A percentile compares a stretch with the other conserved stretches of the same genome.
phyloP scores from a whole-genome alignment of 2,888 invertebrate species.

The Caenorhabditis japonica region DNA sequence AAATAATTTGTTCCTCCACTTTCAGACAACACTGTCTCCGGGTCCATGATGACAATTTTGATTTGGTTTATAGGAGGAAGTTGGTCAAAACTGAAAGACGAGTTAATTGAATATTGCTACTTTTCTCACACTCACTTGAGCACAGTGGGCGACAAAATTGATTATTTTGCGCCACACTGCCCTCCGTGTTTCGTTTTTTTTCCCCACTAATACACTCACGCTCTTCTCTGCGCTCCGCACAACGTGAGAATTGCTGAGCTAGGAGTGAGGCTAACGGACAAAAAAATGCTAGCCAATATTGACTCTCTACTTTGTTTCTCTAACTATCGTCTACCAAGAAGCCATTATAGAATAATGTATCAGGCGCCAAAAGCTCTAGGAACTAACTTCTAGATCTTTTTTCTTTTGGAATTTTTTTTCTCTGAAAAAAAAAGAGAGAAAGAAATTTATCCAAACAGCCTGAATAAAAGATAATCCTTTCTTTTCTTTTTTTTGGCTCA shows the following conservation, averaged over 20 bases:
- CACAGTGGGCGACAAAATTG: conserved; percentile 26
- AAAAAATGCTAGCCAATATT: conserved; percentile 36
- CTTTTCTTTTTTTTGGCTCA: too few relatives aligned
- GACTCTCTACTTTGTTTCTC: conserved; percentile 31
- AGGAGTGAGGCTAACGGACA: conserved; percentile 7
- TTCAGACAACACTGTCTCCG: conserved; percentile 20
- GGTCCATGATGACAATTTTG: conserved; percentile 39
- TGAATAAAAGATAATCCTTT: too few relatives aligned
- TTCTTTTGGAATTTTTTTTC: too few relatives aligned
- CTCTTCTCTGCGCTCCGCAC: conserved; percentile 12
- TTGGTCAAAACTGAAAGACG: conserved; percentile 29
- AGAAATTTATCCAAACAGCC: too few relatives aligned
- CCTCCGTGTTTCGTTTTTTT: conserved; percentile 31
- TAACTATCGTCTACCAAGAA: conserved; percentile 27
- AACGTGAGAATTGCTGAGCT: conserved; percentile 52
- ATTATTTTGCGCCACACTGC: conserved; percentile 32
- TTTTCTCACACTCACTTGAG: conserved; percentile 33
- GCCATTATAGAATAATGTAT: conserved; percentile 47
- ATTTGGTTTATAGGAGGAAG: conserved; percentile 28
- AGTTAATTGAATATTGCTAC: background rate
- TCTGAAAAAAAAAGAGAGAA: background rate
- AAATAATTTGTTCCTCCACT: conserved; percentile 4
- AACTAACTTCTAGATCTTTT: too few relatives aligned
- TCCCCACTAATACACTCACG: background rate
- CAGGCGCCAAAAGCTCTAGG: conserved; percentile 17